A percentile compares a stretch with the other conserved stretches of the same genome.
These are phyloP conservation scores for Cheilosia urbana DNA, from an alignment of 2,888 invertebrate species.

Conservation along the genomic window DNA sequence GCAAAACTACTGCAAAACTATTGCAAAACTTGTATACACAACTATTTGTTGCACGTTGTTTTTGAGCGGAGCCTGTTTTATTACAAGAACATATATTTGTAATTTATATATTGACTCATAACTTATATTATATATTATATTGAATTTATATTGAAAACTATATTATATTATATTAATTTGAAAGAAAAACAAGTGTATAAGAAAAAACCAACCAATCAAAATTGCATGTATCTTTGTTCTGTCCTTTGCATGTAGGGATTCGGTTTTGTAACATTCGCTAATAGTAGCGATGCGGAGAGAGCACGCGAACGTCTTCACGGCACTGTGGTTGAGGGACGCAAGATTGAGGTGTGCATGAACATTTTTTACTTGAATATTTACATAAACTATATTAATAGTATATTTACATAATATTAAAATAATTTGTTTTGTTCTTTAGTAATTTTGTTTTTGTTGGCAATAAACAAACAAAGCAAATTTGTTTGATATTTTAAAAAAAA, in stretches of 20 bases:
- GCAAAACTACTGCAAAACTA: background rate
- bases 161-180: constrained; percentile 20
- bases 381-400: constrained; percentile 54
- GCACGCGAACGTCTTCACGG: constrained; percentile 99
- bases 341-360: constrained; percentile 99
- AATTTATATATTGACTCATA: constrained; percentile 82
- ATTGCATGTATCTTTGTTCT: constrained; percentile 96
- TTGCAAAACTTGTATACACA: background rate
- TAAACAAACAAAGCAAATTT: constrained; percentile 73
- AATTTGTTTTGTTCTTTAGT: constrained; percentile 26
- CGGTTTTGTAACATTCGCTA: constrained; percentile 99
- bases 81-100: constrained; percentile 76
- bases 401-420: constrained; percentile 52
- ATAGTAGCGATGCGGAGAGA: constrained; percentile 99
- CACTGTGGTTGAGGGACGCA: constrained; percentile 99
- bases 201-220: constrained; percentile 82
- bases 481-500: constrained; percentile 40
- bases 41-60: constrained; percentile 90
- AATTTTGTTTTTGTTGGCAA: constrained; percentile 32
- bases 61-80: constrained; percentile 87
- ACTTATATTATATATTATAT: constrained; percentile 25
- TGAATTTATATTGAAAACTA: constrained; percentile 6
- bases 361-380: constrained; percentile 84
- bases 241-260: constrained; percentile 99
- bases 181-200: constrained; percentile 21